Percentiles rank a stretch among this genome's conserved stretches.
Conservation (phyloP, 2,797 vertebrate genomes). For the Syndactyla subalaris region DNA sequence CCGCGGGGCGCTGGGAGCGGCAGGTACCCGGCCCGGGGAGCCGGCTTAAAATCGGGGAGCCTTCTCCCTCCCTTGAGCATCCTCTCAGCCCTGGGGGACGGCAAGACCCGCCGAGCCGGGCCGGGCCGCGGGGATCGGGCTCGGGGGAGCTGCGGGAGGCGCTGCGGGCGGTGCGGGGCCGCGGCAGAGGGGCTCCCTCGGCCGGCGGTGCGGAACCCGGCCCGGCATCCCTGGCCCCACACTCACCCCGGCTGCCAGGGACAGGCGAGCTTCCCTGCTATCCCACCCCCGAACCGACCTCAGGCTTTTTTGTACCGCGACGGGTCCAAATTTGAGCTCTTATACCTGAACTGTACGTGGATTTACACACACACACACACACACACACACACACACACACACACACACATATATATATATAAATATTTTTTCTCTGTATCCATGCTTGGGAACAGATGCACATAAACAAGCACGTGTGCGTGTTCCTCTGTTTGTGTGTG, state of each 20-base stretch:
- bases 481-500: background rate
- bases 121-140: background rate
- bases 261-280: background rate
- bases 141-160: background rate
- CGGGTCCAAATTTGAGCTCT: background rate
- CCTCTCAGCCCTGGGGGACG: background rate
- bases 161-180: background rate
- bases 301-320: background rate
- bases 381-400: too few species aligned
- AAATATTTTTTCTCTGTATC: background rate
- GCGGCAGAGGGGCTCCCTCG: background rate
- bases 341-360: background rate
- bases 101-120: background rate
- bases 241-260: background rate
- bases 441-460: background rate
- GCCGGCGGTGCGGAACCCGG: background rate
- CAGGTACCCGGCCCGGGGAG: background rate
- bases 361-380: background rate
- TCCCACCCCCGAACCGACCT: background rate
- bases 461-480: background rate
- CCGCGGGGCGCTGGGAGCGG: background rate
- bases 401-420: background rate
- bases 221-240: background rate
- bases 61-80: background rate
- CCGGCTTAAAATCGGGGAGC: background rate